Percentiles rank a stretch among this genome's conserved stretches.
These are phyloP conservation scores for Halictus quadricinctus DNA, from an alignment of 2,888 invertebrate species.

Conservation along the genomic window DNA sequence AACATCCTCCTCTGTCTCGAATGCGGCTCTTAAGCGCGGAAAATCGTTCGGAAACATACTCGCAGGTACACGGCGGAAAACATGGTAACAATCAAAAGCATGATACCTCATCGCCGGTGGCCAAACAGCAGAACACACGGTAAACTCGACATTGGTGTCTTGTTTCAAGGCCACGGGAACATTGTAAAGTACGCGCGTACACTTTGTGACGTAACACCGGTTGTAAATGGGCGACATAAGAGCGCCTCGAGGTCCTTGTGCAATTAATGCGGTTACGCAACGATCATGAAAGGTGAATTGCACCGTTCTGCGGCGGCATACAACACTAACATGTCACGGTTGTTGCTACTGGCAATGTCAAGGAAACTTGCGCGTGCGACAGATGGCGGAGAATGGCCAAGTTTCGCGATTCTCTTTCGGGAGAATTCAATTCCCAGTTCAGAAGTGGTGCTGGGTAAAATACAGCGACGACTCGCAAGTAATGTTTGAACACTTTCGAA, in stretches of 20 bases:
- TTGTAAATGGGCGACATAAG: slow-evolving; percentile 54
- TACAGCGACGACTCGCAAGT: too few relatives aligned
- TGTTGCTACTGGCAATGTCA: slow-evolving; percentile 40
- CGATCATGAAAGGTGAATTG: slow-evolving; percentile 43
- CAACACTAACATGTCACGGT: slow-evolving; percentile 38
- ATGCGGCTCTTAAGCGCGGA: not conserved
- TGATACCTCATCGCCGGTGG: slow-evolving; percentile 22
- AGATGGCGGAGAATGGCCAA: not conserved
- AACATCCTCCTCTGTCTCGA: not conserved
- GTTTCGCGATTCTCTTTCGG: not conserved
- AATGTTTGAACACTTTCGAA: too few relatives aligned
- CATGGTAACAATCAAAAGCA: not conserved
- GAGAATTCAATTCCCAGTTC: not conserved
- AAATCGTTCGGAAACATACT: not conserved
- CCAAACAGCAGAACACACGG: not conserved
- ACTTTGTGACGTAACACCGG: slow-evolving; percentile 54
- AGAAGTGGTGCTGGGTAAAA: too few relatives aligned
- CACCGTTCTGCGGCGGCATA: not conserved
- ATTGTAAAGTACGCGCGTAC: slow-evolving; percentile 31
- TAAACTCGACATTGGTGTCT: slow-evolving; percentile 61
- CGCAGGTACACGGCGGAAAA: not conserved
- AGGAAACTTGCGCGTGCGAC: not conserved
- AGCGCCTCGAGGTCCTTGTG: slow-evolving; percentile 46
- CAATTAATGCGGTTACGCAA: slow-evolving; percentile 59
- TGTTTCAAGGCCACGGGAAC: slow-evolving; percentile 62